A percentile compares a stretch with the other conserved stretches of the same genome.
Conservation (phyloP, 2,888 invertebrate genomes). For the Stenurella melanura region DNA sequence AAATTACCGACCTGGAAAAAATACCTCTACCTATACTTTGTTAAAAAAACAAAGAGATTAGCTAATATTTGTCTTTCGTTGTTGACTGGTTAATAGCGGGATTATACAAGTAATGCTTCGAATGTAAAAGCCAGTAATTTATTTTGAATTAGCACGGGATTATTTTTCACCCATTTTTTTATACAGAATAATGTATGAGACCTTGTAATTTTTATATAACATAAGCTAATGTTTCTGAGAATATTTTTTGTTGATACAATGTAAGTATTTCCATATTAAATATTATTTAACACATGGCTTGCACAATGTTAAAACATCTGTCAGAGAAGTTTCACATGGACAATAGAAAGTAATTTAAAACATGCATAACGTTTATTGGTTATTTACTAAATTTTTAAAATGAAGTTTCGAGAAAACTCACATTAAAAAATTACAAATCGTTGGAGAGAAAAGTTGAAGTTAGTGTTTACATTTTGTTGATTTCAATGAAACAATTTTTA, state of each 20-base stretch:
- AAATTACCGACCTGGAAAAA: slow-evolving; percentile 17
- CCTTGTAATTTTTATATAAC: slow-evolving; percentile 30
- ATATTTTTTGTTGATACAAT: background rate
- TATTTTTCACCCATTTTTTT: slow-evolving; percentile 34
- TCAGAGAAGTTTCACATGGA: too few species aligned
- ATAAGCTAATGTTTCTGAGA: slow-evolving; percentile 13
- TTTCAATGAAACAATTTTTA: too few species aligned
- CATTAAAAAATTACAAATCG: too few species aligned
- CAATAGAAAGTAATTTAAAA: too few species aligned
- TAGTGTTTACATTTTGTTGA: too few species aligned
- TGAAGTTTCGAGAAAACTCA: too few species aligned
- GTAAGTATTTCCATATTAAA: slow-evolving; percentile 1
- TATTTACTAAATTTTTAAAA: too few species aligned
- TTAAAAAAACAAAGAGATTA: slow-evolving; percentile 31
- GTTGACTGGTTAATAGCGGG: slow-evolving; percentile 28
- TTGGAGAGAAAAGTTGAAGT: too few species aligned
- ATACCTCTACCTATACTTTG: background rate
- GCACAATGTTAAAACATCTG: too few species aligned
- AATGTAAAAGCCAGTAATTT: slow-evolving; percentile 33
- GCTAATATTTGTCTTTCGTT: slow-evolving; percentile 31
- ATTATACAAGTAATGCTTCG: slow-evolving; percentile 27
- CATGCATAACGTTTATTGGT: too few species aligned
- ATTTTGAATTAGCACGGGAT: slow-evolving; percentile 29
- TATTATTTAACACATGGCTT: too few species aligned
- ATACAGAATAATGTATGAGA: slow-evolving; percentile 19